Conservation (phyloP, 2,888 invertebrate species). For the Meiosimyza decipiens region DNA sequence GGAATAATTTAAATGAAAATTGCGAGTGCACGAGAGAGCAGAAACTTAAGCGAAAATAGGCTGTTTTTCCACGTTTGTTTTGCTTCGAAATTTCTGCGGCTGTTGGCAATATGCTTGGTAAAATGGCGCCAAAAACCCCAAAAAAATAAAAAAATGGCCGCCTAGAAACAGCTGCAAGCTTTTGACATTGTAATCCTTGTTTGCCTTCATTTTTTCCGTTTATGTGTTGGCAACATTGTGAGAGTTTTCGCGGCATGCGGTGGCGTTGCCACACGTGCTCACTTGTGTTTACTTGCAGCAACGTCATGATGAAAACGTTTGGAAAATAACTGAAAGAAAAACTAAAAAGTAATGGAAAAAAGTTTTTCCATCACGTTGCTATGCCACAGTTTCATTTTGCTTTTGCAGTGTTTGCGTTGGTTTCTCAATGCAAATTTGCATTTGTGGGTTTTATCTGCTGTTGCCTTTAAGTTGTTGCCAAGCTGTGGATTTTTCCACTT, state of each 20-base stretch:
- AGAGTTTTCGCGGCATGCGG: constrained; percentile 1
- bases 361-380: constrained; percentile 5
- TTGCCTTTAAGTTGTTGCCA: constrained; percentile 18
- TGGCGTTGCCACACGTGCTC: constrained; percentile 20
- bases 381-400: neutral
- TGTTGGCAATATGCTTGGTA: too few species aligned
- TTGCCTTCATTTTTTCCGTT: constrained; percentile 32
- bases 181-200: constrained; percentile 28
- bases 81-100: constrained; percentile 23
- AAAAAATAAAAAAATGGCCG: constrained; percentile 60
- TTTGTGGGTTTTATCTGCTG: constrained; percentile 14
- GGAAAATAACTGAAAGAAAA: constrained; percentile 1
- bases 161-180: constrained; percentile 58
- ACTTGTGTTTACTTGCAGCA: neutral
- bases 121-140: constrained; percentile 29
- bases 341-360: neutral
- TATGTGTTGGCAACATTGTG: neutral
- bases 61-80: constrained; percentile 18
- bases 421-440: constrained; percentile 6
- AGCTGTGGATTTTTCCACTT: constrained; percentile 3
- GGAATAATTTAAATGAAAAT: neutral
- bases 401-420: neutral
- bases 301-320: neutral
- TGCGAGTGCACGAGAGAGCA: neutral
- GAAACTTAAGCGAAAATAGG: neutral